A percentile compares a stretch with the other conserved stretches of the same genome.
These are phyloP conservation scores for Maniola hyperantus DNA, from an alignment of 2,888 invertebrate genomes.

Conservation along the genomic window DNA sequence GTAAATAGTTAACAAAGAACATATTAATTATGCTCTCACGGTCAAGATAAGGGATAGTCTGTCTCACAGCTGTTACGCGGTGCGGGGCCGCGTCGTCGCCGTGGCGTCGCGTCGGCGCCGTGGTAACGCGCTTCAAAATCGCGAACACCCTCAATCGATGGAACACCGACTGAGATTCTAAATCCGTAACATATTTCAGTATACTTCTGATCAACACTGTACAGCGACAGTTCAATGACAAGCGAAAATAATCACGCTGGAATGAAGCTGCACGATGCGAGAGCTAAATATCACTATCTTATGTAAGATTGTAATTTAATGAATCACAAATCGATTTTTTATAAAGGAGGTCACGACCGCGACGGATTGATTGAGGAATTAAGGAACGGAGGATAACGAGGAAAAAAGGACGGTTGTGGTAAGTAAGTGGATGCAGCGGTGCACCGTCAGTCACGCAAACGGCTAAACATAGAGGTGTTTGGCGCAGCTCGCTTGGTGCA, in stretches of 20 bases:
- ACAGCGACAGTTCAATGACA: slow-evolving; percentile 27
- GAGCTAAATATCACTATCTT: slow-evolving; percentile 38
- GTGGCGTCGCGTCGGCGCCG: slow-evolving; percentile 34
- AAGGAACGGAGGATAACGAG: slow-evolving; percentile 33
- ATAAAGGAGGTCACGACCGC: slow-evolving; percentile 34
- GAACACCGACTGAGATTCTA: slow-evolving; percentile 44
- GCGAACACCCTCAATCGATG: slow-evolving; percentile 68
- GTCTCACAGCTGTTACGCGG: slow-evolving; percentile 72
- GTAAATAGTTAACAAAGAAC: slow-evolving; percentile 38
- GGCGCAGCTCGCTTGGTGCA: slow-evolving; percentile 54
- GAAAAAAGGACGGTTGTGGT: slow-evolving; percentile 48
- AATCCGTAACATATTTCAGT: slow-evolving; percentile 42
- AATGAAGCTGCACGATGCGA: slow-evolving; percentile 3
- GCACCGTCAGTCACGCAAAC: slow-evolving; percentile 57
- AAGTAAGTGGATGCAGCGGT: slow-evolving; percentile 62
- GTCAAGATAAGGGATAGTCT: slow-evolving; percentile 69
- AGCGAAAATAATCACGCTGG: slow-evolving; percentile 22
- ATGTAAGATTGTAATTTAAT: slow-evolving; percentile 43
- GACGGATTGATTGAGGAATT: slow-evolving; percentile 28
- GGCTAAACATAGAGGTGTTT: slow-evolving; percentile 50
- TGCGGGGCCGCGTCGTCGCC: slow-evolving; percentile 59
- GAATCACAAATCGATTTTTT: slow-evolving; percentile 37
- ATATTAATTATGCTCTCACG: slow-evolving; percentile 71
- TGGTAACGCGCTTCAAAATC: slow-evolving; percentile 51
- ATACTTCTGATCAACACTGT: slow-evolving; percentile 36